phyloP scores from a whole-genome alignment of 1,140 invertebrate species.

The Dreissena polymorpha region DNA sequence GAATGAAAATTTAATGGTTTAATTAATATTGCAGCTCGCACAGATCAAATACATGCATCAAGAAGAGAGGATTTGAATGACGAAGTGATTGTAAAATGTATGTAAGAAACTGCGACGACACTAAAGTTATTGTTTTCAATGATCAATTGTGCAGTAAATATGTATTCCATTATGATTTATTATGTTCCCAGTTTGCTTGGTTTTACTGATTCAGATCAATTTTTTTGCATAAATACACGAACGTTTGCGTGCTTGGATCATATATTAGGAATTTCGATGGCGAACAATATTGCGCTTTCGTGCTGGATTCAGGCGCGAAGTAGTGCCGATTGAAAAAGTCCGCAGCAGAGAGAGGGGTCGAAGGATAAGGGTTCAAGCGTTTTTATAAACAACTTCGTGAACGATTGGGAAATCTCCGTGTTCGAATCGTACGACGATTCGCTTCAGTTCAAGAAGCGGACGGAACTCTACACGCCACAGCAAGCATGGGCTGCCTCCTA shows the following conservation, averaged over 20 bases:
- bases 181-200: too few relatives aligned
- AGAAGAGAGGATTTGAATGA: background rate
- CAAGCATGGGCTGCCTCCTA: slow-evolving; percentile 54
- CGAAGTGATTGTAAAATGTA: background rate
- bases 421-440: slow-evolving; percentile 13
- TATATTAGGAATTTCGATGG: slow-evolving; percentile 10
- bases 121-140: background rate
- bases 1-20: background rate
- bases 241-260: background rate
- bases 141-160: background rate
- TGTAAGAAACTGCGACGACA: background rate
- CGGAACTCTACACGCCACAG: background rate
- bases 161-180: background rate
- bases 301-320: background rate
- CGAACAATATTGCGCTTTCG: background rate
- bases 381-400: background rate
- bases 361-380: slow-evolving; percentile 8
- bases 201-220: background rate
- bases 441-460: background rate
- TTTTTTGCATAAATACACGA: background rate
- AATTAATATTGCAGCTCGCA: background rate
- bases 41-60: background rate
- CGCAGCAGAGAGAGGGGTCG: background rate
- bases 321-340: background rate
- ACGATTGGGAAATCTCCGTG: background rate